Conservation (phyloP, 2,113 vertebrate genomes). For the Clarias batrachus region DNA sequence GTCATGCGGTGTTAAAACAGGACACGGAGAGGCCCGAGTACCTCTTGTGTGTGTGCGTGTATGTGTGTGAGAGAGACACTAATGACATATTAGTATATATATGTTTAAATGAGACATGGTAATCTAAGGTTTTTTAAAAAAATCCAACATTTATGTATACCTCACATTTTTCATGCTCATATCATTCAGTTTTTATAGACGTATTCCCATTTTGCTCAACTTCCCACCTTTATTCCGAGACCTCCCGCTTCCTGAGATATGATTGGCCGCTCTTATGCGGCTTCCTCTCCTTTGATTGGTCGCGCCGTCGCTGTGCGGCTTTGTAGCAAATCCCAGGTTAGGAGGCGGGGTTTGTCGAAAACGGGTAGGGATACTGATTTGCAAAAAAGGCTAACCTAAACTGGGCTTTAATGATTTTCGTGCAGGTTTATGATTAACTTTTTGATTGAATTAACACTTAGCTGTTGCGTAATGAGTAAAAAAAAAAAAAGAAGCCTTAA, state of each 20-base stretch:
- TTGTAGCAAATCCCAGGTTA: background rate
- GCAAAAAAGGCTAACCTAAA: background rate
- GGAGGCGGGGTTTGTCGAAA: conserved; percentile 1
- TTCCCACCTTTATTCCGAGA: conserved; percentile 14
- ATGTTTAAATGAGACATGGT: background rate
- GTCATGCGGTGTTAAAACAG: background rate
- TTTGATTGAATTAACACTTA: background rate
- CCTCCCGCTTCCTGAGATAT: background rate
- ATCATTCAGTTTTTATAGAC: background rate
- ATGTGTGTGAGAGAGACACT: background rate
- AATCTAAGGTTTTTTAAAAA: too few relatives aligned
- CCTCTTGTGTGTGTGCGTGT: background rate
- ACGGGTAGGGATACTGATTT: background rate
- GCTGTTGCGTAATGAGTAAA: background rate
- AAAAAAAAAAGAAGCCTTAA: too few relatives aligned
- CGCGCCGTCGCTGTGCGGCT: background rate
- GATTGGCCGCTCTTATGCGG: background rate
- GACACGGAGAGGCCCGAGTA: background rate
- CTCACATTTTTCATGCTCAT: too few relatives aligned
- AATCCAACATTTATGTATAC: too few relatives aligned
- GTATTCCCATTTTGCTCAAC: background rate
- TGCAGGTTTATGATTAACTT: background rate
- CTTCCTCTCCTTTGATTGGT: background rate
- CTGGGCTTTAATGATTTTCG: background rate
- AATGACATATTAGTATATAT: background rate